Evolutionary conservation across 2,113 vertebrate species (phyloP).

Genomic region (Phodopus roborovskii): DNA sequence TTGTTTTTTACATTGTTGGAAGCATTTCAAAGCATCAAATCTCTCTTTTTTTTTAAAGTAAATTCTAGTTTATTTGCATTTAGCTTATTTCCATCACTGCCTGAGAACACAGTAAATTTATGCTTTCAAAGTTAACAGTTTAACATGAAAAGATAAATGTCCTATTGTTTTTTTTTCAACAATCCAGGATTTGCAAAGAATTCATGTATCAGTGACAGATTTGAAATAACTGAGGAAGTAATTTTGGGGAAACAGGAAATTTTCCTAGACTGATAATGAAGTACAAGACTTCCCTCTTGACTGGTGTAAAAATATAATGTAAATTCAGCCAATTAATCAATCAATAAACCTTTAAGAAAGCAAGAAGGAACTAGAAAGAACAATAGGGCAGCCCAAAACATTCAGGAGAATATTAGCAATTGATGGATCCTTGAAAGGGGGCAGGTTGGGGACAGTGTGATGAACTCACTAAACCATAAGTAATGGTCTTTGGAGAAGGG

Average conservation of each 20-base stretch:
- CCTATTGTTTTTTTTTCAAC: neutral
- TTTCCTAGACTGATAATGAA: conserved; percentile 73
- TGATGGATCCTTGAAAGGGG: neutral
- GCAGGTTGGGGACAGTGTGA: neutral
- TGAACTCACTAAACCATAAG: neutral
- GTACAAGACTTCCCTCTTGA: conserved; percentile 64
- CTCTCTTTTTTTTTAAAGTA: neutral
- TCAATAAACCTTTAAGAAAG: conserved; percentile 54
- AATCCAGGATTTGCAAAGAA: conserved; percentile 47
- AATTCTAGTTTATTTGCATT: conserved; percentile 66
- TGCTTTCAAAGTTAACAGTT: conserved; percentile 57
- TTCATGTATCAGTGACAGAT: conserved; percentile 47
- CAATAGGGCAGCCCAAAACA: neutral
- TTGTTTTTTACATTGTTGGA: conserved; percentile 75
- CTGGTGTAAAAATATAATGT: conserved; percentile 56
- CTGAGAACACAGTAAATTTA: conserved; percentile 45
- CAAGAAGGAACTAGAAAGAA: conserved; percentile 55
- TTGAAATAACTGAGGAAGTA: conserved; percentile 63
- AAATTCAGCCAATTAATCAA: conserved; percentile 40
- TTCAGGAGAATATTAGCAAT: conserved; percentile 16
- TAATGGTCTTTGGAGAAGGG: neutral
- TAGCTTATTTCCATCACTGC: conserved; percentile 47
- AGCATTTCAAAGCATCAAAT: conserved; percentile 71
- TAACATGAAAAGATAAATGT: conserved; percentile 52
- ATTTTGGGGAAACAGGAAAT: conserved; percentile 67